Conservation (phyloP, 2,113 vertebrate genomes). For the Aptenodytes patagonicus region DNA sequence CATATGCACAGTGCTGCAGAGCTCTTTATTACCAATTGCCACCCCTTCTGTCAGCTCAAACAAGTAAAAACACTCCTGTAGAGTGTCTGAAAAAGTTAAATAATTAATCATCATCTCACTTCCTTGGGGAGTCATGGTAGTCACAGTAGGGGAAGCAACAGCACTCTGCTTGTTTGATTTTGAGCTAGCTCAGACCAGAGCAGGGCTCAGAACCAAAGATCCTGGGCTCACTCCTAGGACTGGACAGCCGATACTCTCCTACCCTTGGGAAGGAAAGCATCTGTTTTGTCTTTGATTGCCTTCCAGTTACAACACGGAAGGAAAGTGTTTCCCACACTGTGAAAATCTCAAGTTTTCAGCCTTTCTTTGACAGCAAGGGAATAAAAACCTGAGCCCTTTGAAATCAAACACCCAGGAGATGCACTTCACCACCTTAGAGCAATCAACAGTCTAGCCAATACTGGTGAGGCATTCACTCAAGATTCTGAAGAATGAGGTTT, state of each 20-base stretch:
- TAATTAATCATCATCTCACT: not conserved
- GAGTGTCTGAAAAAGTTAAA: not conserved
- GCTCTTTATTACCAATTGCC: not conserved
- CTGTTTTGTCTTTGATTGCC: not conserved
- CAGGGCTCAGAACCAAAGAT: not conserved
- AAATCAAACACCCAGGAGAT: not conserved
- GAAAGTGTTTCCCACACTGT: not conserved
- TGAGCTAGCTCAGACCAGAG: not conserved
- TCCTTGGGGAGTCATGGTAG: not conserved
- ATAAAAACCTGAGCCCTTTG: not conserved
- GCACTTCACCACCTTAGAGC: not conserved
- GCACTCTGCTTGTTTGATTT: not conserved
- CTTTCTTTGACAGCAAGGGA: not conserved
- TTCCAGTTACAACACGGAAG: not conserved
- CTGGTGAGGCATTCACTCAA: not conserved
- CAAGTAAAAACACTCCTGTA: not conserved
- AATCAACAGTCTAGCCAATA: not conserved
- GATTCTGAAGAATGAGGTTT: not conserved
- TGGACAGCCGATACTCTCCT: not conserved
- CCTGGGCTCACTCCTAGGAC: not conserved
- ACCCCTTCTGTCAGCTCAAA: not conserved
- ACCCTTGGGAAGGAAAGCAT: not conserved
- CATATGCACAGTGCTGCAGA: not conserved
- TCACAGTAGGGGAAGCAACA: not conserved
- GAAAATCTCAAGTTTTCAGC: not conserved